Percentiles rank a stretch among this genome's conserved stretches.
Conservation (phyloP, 1,140 invertebrate genomes). For the Parasteatoda tepidariorum region DNA sequence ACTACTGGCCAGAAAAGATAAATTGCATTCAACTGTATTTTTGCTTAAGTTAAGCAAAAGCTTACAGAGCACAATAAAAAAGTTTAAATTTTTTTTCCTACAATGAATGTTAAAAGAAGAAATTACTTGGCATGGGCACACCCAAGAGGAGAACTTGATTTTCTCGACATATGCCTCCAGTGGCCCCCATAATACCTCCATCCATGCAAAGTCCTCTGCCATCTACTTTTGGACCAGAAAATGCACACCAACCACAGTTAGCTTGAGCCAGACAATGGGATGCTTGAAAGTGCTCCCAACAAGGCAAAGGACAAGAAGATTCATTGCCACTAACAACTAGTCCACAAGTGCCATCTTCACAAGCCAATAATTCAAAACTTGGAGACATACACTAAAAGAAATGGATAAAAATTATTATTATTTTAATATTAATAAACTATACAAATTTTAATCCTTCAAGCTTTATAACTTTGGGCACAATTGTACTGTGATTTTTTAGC, state of each 20-base stretch:
- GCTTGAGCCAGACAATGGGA: slow-evolving; percentile 86
- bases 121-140: slow-evolving; percentile 47
- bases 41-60: too few relatives aligned
- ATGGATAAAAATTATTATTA: neutral
- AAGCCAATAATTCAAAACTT: slow-evolving; percentile 84
- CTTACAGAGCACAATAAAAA: too few relatives aligned
- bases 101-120: too few relatives aligned
- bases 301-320: slow-evolving; percentile 80
- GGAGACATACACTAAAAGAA: slow-evolving; percentile 82
- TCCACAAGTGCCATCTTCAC: slow-evolving; percentile 90
- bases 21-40: too few relatives aligned
- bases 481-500: too few relatives aligned
- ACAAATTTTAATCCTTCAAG: neutral
- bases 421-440: too few relatives aligned
- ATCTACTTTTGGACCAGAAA: slow-evolving; percentile 66
- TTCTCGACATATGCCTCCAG: slow-evolving; percentile 64
- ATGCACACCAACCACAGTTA: slow-evolving; percentile 78
- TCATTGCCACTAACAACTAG: slow-evolving; percentile 77
- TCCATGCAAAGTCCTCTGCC: slow-evolving; percentile 71
- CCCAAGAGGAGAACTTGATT: slow-evolving; percentile 63
- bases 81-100: too few relatives aligned
- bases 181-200: slow-evolving; percentile 69
- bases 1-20: too few relatives aligned
- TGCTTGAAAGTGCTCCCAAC: slow-evolving; percentile 85
- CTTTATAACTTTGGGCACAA: neutral